Percentiles rank a stretch among this genome's conserved stretches.
phyloP scores from a whole-genome alignment of 2,797 vertebrate species.

The Sarcoramphus papa region DNA sequence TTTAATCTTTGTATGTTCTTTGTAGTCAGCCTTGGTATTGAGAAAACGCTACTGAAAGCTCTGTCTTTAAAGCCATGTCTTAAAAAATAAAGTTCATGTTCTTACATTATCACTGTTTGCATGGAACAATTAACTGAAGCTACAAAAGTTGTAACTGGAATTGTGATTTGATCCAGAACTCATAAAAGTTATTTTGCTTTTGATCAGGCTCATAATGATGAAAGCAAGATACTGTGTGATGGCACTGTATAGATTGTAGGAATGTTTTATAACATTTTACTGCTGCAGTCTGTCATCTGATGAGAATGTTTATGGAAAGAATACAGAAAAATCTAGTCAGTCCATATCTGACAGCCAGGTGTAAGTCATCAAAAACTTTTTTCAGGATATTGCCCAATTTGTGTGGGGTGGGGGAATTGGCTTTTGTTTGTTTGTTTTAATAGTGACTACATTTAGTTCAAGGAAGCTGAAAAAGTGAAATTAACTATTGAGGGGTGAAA shows the following conservation, averaged over 20 bases:
- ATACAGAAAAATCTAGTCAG: not conserved
- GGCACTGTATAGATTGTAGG: not conserved
- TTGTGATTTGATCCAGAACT: not conserved
- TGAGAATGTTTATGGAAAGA: not conserved
- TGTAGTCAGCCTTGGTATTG: not conserved
- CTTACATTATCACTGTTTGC: not conserved
- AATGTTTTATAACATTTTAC: not conserved
- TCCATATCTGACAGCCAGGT: not conserved
- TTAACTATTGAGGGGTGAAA: not conserved
- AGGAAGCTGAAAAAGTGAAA: not conserved
- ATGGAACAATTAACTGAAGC: not conserved
- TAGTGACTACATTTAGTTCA: not conserved
- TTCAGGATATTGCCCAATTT: not conserved
- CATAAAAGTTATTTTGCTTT: not conserved
- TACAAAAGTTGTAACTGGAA: not conserved
- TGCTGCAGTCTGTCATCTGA: not conserved
- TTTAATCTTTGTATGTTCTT: not conserved
- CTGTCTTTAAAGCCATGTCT: not conserved
- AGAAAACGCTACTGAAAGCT: not conserved
- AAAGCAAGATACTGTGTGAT: not conserved
- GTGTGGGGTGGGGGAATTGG: rapidly evolving
- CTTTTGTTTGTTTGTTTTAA: not conserved
- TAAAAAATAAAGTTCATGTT: not conserved
- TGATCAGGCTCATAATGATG: not conserved
- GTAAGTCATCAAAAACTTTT: not conserved